A percentile compares a stretch with the other conserved stretches of the same genome.
Conservation (phyloP, 2,888 invertebrate species). For the Drosophila gaucha region DNA sequence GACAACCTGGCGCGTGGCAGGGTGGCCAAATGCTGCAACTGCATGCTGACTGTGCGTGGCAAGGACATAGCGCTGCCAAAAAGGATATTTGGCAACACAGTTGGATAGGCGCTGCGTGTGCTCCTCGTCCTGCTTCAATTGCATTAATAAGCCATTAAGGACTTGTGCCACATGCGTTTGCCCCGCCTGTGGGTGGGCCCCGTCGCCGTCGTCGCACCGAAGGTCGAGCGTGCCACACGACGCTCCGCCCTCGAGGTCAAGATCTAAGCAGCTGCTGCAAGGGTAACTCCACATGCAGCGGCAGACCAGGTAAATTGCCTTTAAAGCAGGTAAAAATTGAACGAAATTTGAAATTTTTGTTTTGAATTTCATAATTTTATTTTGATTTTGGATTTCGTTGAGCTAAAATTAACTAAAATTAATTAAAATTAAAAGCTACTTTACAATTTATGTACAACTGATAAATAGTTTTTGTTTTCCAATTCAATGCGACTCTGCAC, state of each 20-base stretch:
- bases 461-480: slow-evolving; percentile 46
- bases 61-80: slow-evolving; percentile 30
- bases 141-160: slow-evolving; percentile 60
- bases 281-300: slow-evolving; percentile 5
- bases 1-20: slow-evolving; percentile 71
- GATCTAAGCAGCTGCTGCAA: slow-evolving; percentile 5
- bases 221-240: slow-evolving; percentile 45
- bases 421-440: slow-evolving; percentile 46
- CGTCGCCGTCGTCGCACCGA: slow-evolving; percentile 10
- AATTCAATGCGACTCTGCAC: slow-evolving; percentile 61
- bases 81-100: slow-evolving; percentile 22
- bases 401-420: slow-evolving; percentile 33
- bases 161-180: slow-evolving; percentile 62
- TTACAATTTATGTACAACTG: slow-evolving; percentile 47
- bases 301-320: background rate
- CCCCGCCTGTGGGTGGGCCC: slow-evolving; percentile 51
- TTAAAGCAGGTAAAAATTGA: background rate
- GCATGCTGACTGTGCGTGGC: slow-evolving; percentile 14
- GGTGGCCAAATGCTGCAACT: slow-evolving; percentile 39
- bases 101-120: slow-evolving; percentile 34
- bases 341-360: background rate
- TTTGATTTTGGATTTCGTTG: slow-evolving; percentile 39
- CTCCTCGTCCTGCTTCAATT: slow-evolving; percentile 52
- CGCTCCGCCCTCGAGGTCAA: slow-evolving; percentile 16
- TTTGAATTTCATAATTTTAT: slow-evolving; percentile 42